Percentiles rank a stretch among this genome's conserved stretches.
phyloP scores from a whole-genome alignment of 2,113 vertebrate species.

The Apodemus sylvaticus region DNA sequence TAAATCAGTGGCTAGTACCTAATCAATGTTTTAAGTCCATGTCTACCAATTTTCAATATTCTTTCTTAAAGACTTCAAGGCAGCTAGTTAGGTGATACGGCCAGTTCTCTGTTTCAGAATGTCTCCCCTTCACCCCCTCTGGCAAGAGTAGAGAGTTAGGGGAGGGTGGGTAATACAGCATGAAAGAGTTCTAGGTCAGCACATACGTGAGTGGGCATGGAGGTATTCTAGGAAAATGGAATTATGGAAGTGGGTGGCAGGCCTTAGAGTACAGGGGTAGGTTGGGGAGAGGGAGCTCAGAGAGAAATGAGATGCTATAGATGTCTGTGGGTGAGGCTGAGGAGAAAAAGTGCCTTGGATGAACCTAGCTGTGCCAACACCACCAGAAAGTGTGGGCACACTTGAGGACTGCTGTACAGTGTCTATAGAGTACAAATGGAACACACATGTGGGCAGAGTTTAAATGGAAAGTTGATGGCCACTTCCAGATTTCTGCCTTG shows the following conservation, averaged over 20 bases:
- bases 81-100: neutral
- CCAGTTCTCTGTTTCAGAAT: neutral
- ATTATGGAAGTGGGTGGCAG: neutral
- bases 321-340: neutral
- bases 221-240: neutral
- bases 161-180: rapidly evolving
- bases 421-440: neutral
- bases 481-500: neutral
- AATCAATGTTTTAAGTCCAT: slow-evolving; percentile 8
- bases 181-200: neutral
- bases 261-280: neutral
- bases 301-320: neutral
- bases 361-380: neutral
- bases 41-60: neutral
- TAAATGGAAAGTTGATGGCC: neutral
- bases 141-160: neutral
- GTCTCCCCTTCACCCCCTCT: neutral
- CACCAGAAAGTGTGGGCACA: neutral
- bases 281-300: neutral
- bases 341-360: neutral
- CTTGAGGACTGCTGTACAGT: neutral
- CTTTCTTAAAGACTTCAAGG: neutral
- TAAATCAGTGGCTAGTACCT: neutral
- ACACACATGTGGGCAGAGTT: neutral
- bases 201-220: neutral